Percentiles rank a stretch among this genome's conserved stretches.
These are phyloP conservation scores for Saturnia pavonia DNA, from an alignment of 2,888 invertebrate species.

Conservation along the genomic window DNA sequence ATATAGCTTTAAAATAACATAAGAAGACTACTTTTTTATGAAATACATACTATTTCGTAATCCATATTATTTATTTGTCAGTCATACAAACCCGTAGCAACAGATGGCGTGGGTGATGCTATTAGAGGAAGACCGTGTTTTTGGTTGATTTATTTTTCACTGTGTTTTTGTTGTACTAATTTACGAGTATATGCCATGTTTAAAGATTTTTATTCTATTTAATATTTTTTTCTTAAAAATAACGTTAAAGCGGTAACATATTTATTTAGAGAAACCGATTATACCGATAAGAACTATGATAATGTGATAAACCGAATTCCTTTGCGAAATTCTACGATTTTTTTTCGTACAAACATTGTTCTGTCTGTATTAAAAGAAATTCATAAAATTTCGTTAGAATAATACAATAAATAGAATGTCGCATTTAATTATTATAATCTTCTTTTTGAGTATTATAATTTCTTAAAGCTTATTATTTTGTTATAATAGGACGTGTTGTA, in stretches of 20 bases:
- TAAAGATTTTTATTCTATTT: neutral
- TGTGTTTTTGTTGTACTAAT: neutral
- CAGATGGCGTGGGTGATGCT: neutral
- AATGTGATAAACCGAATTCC: neutral
- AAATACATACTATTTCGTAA: neutral
- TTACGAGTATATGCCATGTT: neutral
- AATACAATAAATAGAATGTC: neutral
- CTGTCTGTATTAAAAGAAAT: neutral
- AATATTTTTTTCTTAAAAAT: neutral
- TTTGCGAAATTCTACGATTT: neutral
- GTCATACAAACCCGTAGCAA: neutral
- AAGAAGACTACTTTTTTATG: too few relatives aligned
- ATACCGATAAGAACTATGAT: neutral
- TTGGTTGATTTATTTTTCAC: neutral
- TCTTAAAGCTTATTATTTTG: too few relatives aligned
- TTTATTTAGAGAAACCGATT: constrained; percentile 7
- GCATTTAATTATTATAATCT: neutral
- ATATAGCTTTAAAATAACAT: neutral
- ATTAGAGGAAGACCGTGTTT: neutral
- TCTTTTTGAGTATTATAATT: too few relatives aligned
- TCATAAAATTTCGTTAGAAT: neutral
- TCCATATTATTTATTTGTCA: neutral
- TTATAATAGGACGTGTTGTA: too few relatives aligned
- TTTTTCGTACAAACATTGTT: neutral
- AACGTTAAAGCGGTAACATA: neutral